Conservation (phyloP, 2,797 vertebrate species). For the Gobionotothen gibberifrons region DNA sequence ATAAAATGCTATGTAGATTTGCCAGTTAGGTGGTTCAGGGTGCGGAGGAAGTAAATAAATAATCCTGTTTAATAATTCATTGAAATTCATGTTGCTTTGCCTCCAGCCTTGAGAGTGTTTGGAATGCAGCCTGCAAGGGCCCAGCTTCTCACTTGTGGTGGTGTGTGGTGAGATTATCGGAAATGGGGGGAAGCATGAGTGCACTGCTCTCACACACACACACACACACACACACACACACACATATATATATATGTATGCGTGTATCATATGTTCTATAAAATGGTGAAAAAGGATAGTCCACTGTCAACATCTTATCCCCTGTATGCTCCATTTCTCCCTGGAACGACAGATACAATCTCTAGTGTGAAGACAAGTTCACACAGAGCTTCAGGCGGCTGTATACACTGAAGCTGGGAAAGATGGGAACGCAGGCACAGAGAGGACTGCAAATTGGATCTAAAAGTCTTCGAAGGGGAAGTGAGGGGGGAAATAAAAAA, state of each 20-base stretch:
- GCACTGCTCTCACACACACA: neutral
- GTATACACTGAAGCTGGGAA: constrained; percentile 58
- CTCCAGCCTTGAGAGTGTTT: constrained; percentile 81
- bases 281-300: constrained; percentile 30
- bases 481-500: constrained; percentile 41
- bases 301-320: constrained; percentile 59
- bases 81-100: constrained; percentile 85
- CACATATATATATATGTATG: constrained; percentile 5
- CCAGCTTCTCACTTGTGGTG: constrained; percentile 65
- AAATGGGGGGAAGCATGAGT: constrained; percentile 41
- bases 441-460: constrained; percentile 75
- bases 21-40: constrained; percentile 82
- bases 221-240: constrained; percentile 11
- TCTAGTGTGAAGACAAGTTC: constrained; percentile 80
- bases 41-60: constrained; percentile 85
- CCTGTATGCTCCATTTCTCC: constrained; percentile 62
- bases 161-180: constrained; percentile 69
- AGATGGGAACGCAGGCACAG: constrained; percentile 49
- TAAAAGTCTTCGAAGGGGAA: constrained; percentile 64
- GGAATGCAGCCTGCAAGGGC: constrained; percentile 80
- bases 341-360: constrained; percentile 67
- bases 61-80: constrained; percentile 85
- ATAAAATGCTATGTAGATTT: constrained; percentile 79
- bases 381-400: constrained; percentile 72
- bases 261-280: constrained; percentile 36